Evolutionary conservation across 2,888 invertebrate species (phyloP), one percentile per base, ranked within the genome.

Genomic region (Drosophila kuntzei): DNA sequence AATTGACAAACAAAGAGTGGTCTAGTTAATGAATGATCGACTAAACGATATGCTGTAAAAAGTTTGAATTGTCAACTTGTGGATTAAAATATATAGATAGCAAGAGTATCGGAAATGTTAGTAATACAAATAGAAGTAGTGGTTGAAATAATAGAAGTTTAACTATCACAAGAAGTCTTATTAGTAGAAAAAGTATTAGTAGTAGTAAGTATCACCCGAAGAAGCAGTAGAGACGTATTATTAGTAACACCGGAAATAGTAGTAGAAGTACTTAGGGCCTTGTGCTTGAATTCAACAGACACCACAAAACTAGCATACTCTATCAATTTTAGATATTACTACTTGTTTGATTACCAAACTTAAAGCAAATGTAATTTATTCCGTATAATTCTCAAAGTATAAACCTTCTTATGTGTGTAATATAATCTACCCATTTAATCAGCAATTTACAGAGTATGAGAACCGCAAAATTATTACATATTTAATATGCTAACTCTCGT

Each of bases 1-100:
- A 29, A n/a, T 16, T 9, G 27, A 43, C 50, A 62, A 39, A 50
- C 25, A 14, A 11, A 8, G 32, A n/a, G 6, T 57, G 71, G n/a
- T 47, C 59, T 9, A 59, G 11, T 53, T 55, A n/a, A 18, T n/a
- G n/a, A 25, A 3, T 29, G 43, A 41, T 11, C 12, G 25, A 16
- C 49, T 39, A 1, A 2, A 0, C 29, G 7, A 59, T 70, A 63
- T 46, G 47, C 34, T 27, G 22, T 46, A 39, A 9, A 12, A 27
- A 11, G n/a, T 27, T 7, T 11, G 1, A 12, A 20, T 32, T 32
- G 6, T 27, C 0, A 16, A 9, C 0, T 37, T 3, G 6, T 2
- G n/a, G 3, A 0, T 32, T 12, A 32, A 12, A 1, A 32, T 32
- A 1, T 32, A 32, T 7, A 27, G 8, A 8, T 9, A 9, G 6